Conservation (phyloP, 2,113 vertebrate genomes). For the Macaca fascicularis region T2T-MFA8v1.1 NC_088392.1:46015001-46015500, state of each 20-base stretch:
- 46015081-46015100: background rate
- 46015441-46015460: background rate
- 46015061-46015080: background rate
- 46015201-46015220: background rate
- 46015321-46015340: background rate
- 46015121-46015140: background rate
- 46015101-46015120: background rate
- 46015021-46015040: background rate
- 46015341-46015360: background rate
- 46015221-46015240: background rate
- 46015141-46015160: background rate
- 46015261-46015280: background rate
- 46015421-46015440: background rate
- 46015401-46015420: background rate
- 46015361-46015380: background rate
- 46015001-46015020: background rate
- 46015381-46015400: background rate
- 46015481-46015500: too few species aligned
- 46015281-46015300: background rate
- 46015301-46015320: background rate
- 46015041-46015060: background rate
- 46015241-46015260: background rate
- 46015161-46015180: background rate
- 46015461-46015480: too few species aligned
- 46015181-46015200: background rate